Evolutionary conservation across 1,140 invertebrate species (phyloP).

Genomic region (Drosophila lacteicornis): DNA sequence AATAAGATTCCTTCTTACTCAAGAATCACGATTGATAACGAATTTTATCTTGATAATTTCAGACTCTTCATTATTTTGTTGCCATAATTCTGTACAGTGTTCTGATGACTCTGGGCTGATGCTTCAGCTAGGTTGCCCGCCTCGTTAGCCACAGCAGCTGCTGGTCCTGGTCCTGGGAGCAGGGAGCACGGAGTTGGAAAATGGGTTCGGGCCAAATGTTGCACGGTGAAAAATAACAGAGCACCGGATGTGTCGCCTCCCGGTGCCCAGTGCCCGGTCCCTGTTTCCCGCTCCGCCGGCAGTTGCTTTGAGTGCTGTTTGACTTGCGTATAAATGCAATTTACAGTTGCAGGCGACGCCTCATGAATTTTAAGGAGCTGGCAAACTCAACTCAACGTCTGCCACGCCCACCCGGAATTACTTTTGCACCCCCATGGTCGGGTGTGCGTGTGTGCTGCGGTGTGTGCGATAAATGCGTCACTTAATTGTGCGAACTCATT

Average conservation of each 20-base stretch:
- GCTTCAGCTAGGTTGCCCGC: constrained; percentile 30
- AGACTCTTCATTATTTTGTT: neutral
- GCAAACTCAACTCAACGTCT: constrained; percentile 7
- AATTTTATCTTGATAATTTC: too few relatives aligned
- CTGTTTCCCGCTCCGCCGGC: constrained; percentile 13
- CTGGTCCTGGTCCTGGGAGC: neutral
- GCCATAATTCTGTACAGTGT: neutral
- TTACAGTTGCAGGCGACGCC: constrained; percentile 77
- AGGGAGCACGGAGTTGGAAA: neutral
- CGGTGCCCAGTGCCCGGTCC: neutral
- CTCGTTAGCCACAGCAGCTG: constrained; percentile 48
- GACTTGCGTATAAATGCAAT: constrained; percentile 80
- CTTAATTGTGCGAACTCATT: constrained; percentile 70
- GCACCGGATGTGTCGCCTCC: constrained; percentile 32
- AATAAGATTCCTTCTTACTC: too few relatives aligned
- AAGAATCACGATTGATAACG: too few relatives aligned
- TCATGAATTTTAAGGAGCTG: constrained; percentile 80
- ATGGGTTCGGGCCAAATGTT: constrained; percentile 39
- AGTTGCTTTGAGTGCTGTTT: constrained; percentile 68
- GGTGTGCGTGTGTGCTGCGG: neutral
- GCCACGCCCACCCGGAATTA: constrained; percentile 58
- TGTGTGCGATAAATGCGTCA: constrained; percentile 71
- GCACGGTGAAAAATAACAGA: constrained; percentile 61
- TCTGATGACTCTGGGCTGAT: constrained; percentile 13
- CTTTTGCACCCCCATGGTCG: constrained; percentile 31